Evolutionary conservation across 2,888 invertebrate genomes (phyloP), one percentile per base, ranked within the genome.

Genomic region (Tipula vernalis): DNA sequence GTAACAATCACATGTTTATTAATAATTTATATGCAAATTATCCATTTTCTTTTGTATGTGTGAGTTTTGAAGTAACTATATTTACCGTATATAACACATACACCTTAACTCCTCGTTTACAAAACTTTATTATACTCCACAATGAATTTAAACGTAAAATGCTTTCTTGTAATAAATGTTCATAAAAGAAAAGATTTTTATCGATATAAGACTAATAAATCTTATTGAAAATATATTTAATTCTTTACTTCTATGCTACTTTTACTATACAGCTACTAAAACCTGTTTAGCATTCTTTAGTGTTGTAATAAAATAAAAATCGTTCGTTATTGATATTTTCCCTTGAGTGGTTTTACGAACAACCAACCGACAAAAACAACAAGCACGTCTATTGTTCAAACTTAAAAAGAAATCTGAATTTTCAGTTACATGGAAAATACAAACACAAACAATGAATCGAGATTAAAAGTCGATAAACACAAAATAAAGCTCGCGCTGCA

Each of bases 301-400:
- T 71, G 71, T 71, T 71, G 71, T 71, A 71, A 71, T 28, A 71
- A 71, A 71, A 71, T 71, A 5, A 71, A 71, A 71, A 71, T 71
- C 71, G 71, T 71, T 71, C 71, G 71, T 71, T 71, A 71, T 71
- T 71, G 71, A 71, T 71, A 71, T 71, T 71, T 71, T 71, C 71
- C 71, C 71, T 71, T 71, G 71, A 71, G 71, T 71, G 71, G 28
- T 28, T 71, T 71, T 71, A 3, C 28, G 28, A 71, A 71, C 18
- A 57, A 28, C 51, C 28, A 28, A 15, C 39, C 39, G 3, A 15
- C 15, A 39, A 39, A 4, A 51, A n/a, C 51, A 51, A 51, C 51
- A 51, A 51, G 8, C 15, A 51, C 51, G 51, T 51, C 15, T 51
- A 15, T 51, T n/a, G n/a, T 71, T 28, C 28, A 57, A 57, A 57